phyloP scores from a whole-genome alignment of 2,888 invertebrate genomes.

The Yponomeuta malinellus region DNA sequence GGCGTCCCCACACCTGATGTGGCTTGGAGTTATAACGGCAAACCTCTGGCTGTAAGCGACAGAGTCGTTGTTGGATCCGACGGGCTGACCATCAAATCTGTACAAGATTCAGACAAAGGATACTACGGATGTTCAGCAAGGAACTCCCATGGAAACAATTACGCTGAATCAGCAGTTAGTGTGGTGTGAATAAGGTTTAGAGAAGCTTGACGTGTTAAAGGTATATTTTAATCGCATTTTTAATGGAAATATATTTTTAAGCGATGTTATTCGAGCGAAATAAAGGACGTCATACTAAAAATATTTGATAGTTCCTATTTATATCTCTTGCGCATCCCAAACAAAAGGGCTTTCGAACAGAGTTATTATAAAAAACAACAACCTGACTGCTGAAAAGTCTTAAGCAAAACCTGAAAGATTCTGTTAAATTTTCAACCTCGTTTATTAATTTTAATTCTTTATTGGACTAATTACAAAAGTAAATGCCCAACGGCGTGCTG shows the following conservation, averaged over 20 bases:
- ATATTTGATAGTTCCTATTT: too few species aligned
- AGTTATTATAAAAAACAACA: too few species aligned
- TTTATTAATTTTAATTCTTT: too few species aligned
- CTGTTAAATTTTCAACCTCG: too few species aligned
- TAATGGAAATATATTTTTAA: background rate
- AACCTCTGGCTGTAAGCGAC: conserved; percentile 29
- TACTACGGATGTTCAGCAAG: conserved; percentile 53
- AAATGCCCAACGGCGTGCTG: too few species aligned
- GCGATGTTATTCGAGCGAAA: background rate
- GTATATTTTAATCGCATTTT: background rate
- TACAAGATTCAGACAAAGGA: conserved; percentile 40
- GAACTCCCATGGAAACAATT: conserved; percentile 25
- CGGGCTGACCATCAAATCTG: conserved; percentile 41
- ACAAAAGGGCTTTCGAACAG: too few species aligned
- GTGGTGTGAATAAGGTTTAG: background rate
- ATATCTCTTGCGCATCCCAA: too few species aligned
- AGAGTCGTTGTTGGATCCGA: conserved; percentile 26
- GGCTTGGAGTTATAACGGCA: conserved; percentile 45
- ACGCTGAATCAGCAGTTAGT: background rate
- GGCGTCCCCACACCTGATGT: conserved; percentile 38
- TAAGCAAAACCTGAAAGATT: too few species aligned
- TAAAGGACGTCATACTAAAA: too few species aligned
- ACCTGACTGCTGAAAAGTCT: too few species aligned
- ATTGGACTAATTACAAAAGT: too few species aligned
- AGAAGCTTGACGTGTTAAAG: background rate